A percentile compares a stretch with the other conserved stretches of the same genome.
Evolutionary conservation across 2,113 vertebrate species (phyloP).

Genomic region (Microcebus ravelobensis): DNA sequence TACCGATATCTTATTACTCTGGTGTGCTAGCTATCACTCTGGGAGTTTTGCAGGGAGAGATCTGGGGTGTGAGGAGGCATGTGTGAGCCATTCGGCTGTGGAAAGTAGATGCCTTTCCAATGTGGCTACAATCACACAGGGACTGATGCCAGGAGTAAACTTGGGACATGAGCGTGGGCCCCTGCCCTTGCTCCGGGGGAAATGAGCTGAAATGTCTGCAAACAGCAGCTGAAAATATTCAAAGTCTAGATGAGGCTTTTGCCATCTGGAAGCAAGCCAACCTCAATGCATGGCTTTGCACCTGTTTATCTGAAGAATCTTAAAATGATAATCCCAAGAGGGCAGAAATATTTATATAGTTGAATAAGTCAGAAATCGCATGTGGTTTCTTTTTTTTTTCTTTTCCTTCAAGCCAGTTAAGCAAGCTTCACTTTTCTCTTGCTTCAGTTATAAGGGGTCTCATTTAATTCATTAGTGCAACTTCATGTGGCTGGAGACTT

Average conservation of each 20-base stretch:
- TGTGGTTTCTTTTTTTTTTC: not conserved
- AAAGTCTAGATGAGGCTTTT: not conserved
- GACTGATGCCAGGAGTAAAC: not conserved
- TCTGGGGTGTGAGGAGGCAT: not conserved
- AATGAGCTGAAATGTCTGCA: not conserved
- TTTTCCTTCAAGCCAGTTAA: not conserved
- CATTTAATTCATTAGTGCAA: not conserved
- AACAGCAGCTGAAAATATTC: not conserved
- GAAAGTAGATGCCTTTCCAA: not conserved
- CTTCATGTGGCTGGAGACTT: not conserved
- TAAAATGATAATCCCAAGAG: conserved; percentile 33
- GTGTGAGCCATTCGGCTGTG: not conserved
- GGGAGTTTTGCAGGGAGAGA: not conserved
- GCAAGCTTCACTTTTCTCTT: not conserved
- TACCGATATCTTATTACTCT: not conserved
- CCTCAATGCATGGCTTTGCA: not conserved
- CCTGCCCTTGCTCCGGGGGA: not conserved
- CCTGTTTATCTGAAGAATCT: conserved; percentile 24
- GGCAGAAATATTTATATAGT: not conserved
- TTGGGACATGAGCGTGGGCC: not conserved
- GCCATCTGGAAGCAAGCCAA: not conserved
- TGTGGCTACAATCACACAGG: not conserved
- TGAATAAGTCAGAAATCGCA: not conserved
- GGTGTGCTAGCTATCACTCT: not conserved
- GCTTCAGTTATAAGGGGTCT: not conserved